Percentiles rank a stretch among this genome's conserved stretches.
phyloP scores from a whole-genome alignment of 2,113 vertebrate genomes.

The Oreocharis arfaki region DNA sequence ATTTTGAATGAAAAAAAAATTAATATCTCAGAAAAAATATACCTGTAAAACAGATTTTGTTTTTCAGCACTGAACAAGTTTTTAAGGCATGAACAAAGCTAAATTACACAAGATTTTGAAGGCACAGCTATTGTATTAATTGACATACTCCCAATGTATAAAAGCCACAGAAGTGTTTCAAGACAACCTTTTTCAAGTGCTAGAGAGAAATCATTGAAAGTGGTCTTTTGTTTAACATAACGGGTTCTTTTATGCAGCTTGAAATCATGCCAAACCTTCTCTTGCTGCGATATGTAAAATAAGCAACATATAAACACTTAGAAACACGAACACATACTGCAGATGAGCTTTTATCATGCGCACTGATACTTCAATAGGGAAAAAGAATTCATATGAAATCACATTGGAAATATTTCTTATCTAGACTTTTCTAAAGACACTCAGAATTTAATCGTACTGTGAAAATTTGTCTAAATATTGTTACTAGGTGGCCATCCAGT shows the following conservation, averaged over 20 bases:
- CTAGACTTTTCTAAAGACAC: background rate
- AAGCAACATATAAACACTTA: background rate
- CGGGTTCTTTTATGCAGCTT: background rate
- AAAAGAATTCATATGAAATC: background rate
- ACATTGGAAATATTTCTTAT: background rate
- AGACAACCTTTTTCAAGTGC: background rate
- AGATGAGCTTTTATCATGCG: background rate
- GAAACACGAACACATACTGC: background rate
- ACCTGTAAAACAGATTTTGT: background rate
- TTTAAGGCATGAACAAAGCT: background rate
- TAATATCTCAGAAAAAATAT: background rate
- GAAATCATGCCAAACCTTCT: background rate
- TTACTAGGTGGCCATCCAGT: background rate
- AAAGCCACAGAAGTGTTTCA: background rate
- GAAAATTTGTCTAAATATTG: background rate
- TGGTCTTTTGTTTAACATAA: background rate
- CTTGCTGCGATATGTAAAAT: accelerated
- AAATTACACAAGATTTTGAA: background rate
- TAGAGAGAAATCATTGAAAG: background rate
- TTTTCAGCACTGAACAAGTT: background rate
- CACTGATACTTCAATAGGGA: background rate
- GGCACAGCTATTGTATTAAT: background rate
- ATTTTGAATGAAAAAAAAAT: background rate
- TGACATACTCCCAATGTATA: background rate
- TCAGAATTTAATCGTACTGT: background rate